phyloP scores from a whole-genome alignment of 2,888 invertebrate genomes.

The Balanococcus diminutus region DNA sequence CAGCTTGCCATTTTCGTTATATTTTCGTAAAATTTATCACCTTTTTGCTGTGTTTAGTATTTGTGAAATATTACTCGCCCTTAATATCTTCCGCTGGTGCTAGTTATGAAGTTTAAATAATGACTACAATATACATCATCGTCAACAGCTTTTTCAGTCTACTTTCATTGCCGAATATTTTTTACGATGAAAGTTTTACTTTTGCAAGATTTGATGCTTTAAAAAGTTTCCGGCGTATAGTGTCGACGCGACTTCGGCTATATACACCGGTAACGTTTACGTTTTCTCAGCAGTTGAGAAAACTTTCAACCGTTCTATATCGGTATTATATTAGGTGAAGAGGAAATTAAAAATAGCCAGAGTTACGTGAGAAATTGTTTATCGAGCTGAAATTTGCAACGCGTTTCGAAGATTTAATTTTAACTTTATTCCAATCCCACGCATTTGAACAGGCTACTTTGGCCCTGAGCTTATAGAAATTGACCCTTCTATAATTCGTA shows the following conservation, averaged over 20 bases:
- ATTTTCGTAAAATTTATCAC: constrained; percentile 50
- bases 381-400: not conserved
- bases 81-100: constrained; percentile 49
- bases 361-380: constrained; percentile 34
- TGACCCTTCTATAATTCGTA: not conserved
- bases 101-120: constrained; percentile 53
- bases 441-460: not conserved
- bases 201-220: constrained; percentile 45
- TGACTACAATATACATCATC: constrained; percentile 51
- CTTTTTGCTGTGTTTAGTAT: constrained; percentile 42
- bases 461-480: not conserved
- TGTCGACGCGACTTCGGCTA: not conserved
- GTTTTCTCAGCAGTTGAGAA: no score
- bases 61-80: constrained; percentile 50
- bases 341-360: constrained; percentile 33
- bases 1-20: constrained; percentile 44
- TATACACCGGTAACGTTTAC: no score
- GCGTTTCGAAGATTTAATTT: constrained; percentile 6
- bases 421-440: not conserved
- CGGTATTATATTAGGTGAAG: constrained; percentile 28
- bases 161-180: constrained; percentile 51
- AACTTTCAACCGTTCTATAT: not conserved
- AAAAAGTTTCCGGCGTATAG: not conserved
- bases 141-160: constrained; percentile 50
- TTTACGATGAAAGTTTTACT: constrained; percentile 50